Base-by-base conservation (phyloP, 2,888 invertebrate species). In the Agrilus mali region DNA sequence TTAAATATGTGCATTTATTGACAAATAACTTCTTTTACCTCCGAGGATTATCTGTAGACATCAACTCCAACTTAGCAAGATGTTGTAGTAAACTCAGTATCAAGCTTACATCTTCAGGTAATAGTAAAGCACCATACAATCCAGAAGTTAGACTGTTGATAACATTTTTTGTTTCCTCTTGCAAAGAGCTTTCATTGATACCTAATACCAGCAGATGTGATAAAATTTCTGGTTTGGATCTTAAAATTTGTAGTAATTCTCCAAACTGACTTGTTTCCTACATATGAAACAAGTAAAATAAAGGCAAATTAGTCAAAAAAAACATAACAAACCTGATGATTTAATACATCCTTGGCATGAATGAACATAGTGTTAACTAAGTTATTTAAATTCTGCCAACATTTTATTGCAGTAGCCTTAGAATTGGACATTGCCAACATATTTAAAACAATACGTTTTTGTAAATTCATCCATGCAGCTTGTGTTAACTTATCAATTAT, bases 401-500 rank as follows among this genome's bases (percentile, higher is more conserved):
- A 87, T 17, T 77, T 74, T 15, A 83, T 75, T 2, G 88, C 84
- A 17, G 86, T 81, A 40, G 80, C 76, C 57, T 87, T 86, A 40
- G 82, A 73, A 27, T 34, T 47, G 38, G 86, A 77, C 34, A 83
- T 73, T 49, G 87, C 78, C 55, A 90, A 67, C 55, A 80, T 77
- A 51, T 86, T 82, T 20, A 88, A 71, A 63, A 86, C 86, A 50
- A 86, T 78, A 51, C 86, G 76, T 66, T 93, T 92, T 65, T 89
- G 87, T 3, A 86, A 80, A 48, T 86, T 85, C 47, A 92, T 78
- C 88, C 93, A 95, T 32, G 90, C 84, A 46, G 82, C 75, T 65
- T 86, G 81, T 20, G 76, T 74, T 37, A 82, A 64, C 45, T 71
- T 68, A 49, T 77, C 75, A 1, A 76, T 76, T 40, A 74, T 68